Percentiles rank a stretch among this genome's conserved stretches.
phyloP scores from a whole-genome alignment of 2,888 invertebrate genomes.

The Xanthia icteritia region DNA sequence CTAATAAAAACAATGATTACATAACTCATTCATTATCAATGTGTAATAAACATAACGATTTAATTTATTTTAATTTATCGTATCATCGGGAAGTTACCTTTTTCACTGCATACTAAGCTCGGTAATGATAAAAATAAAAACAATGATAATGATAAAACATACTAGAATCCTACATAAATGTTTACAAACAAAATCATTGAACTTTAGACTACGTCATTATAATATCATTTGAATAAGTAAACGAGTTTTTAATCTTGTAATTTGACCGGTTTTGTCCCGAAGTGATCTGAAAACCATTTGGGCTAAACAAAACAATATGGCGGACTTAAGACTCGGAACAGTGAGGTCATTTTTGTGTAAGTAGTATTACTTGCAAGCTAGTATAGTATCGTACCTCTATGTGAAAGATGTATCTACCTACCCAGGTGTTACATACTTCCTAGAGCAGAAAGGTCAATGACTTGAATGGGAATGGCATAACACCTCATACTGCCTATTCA shows the following conservation, averaged over 20 bases:
- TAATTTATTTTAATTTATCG: conserved; percentile 24
- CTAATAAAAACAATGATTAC: background rate
- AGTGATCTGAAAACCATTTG: conserved; percentile 8
- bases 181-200: conserved; percentile 33
- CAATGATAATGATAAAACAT: conserved; percentile 2
- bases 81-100: conserved; percentile 48
- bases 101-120: background rate
- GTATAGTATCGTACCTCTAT: background rate
- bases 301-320: background rate
- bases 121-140: conserved; percentile 16
- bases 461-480: background rate
- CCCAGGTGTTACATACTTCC: background rate
- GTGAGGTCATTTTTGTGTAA: conserved; percentile 15
- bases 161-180: background rate
- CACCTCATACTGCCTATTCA: background rate
- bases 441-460: conserved; percentile 13
- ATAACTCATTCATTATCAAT: conserved; percentile 27
- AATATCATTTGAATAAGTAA: conserved; percentile 34
- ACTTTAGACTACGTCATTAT: conserved; percentile 50
- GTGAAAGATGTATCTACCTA: background rate
- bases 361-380: background rate
- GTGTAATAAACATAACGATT: background rate
- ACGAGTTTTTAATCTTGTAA: conserved; percentile 27
- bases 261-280: conserved; percentile 56
- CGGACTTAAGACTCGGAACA: background rate